Conservation (phyloP, 1,140 invertebrate species). For the Zaprionus nigranus region DNA sequence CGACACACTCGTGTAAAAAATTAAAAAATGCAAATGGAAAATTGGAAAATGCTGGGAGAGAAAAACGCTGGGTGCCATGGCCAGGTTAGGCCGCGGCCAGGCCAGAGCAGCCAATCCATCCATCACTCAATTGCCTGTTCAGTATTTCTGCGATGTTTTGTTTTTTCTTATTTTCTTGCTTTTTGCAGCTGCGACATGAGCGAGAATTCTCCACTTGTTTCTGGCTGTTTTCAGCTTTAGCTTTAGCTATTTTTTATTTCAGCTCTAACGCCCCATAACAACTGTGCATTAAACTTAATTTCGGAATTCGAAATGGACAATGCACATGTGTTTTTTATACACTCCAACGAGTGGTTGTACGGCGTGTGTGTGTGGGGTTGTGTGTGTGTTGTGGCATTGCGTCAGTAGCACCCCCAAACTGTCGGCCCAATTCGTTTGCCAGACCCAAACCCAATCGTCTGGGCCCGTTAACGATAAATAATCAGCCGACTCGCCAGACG, state of each 20-base stretch:
- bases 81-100: slow-evolving; percentile 13
- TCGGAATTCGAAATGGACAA: slow-evolving; percentile 39
- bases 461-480: slow-evolving; percentile 63
- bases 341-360: slow-evolving; percentile 21
- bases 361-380: slow-evolving; percentile 13
- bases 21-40: slow-evolving; percentile 12
- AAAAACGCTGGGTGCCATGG: slow-evolving; percentile 39
- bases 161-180: background rate
- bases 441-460: slow-evolving; percentile 37
- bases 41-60: slow-evolving; percentile 9
- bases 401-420: slow-evolving; percentile 34
- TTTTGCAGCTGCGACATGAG: slow-evolving; percentile 14
- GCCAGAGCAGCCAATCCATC: slow-evolving; percentile 61
- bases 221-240: slow-evolving; percentile 1
- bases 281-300: slow-evolving; percentile 75
- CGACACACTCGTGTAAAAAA: slow-evolving; percentile 33
- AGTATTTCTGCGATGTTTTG: slow-evolving; percentile 43
- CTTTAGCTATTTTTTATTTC: slow-evolving; percentile 27
- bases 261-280: slow-evolving; percentile 43
- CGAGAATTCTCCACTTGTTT: slow-evolving; percentile 7
- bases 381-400: slow-evolving; percentile 33
- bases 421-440: slow-evolving; percentile 1
- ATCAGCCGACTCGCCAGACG: slow-evolving; percentile 52
- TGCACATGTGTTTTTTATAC: slow-evolving; percentile 67
- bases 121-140: slow-evolving; percentile 75